Evolutionary conservation across 2,113 vertebrate genomes (phyloP).

Genomic region (Lamprologus lemairii): DNA sequence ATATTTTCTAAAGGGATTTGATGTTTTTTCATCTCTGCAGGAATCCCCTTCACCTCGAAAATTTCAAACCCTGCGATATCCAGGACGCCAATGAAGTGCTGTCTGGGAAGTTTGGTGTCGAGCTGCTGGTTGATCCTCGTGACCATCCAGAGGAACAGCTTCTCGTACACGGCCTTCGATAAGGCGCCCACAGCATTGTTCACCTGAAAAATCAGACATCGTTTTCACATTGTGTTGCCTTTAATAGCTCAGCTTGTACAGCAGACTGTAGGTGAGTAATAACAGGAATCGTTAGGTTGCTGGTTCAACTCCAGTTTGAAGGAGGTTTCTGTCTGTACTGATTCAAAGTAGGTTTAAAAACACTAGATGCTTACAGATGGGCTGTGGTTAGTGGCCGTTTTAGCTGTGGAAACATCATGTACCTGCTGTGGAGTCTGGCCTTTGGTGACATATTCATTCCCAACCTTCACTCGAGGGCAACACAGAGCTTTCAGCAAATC

Average conservation of each 20-base stretch:
- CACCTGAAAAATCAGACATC: not conserved
- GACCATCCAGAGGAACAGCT: conserved; percentile 83
- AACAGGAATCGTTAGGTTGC: not conserved
- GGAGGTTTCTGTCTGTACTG: not conserved
- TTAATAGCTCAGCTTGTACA: not conserved
- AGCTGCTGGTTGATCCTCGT: conserved; percentile 50
- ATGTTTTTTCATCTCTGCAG: not conserved
- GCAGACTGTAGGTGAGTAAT: fast-evolving
- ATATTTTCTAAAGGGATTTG: not conserved
- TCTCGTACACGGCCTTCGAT: conserved; percentile 81
- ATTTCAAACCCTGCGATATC: conserved; percentile 61
- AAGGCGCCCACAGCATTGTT: conserved; percentile 73
- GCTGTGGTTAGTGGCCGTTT: too few relatives aligned
- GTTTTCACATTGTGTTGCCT: fast-evolving
- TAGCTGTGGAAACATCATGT: not conserved
- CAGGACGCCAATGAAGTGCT: conserved; percentile 53
- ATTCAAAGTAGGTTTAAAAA: not conserved
- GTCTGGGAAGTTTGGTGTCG: conserved; percentile 49
- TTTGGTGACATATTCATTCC: not conserved
- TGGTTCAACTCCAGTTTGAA: not conserved
- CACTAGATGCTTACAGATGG: too few relatives aligned
- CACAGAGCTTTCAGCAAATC: not conserved
- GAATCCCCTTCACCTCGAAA: conserved; percentile 28
- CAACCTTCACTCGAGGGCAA: not conserved
- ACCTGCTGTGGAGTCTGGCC: not conserved